phyloP scores from a whole-genome alignment of 2,797 vertebrate species.

The Hemibagrus guttatus region DNA sequence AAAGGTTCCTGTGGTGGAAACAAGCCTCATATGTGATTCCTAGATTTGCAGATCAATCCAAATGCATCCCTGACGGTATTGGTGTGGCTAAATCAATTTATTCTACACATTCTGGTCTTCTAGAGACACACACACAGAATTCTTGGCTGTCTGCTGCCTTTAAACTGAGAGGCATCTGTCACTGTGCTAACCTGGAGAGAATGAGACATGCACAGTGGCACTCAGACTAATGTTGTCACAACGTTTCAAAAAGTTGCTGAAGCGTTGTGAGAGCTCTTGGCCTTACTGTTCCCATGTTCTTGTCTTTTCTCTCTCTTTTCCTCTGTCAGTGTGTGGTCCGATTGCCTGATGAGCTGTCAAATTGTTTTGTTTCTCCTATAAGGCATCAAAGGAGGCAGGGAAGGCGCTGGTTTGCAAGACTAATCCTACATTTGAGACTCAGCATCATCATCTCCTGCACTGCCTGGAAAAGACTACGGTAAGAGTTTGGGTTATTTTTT shows the following conservation, averaged over 20 bases:
- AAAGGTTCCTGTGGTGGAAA: constrained; percentile 2
- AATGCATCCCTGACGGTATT: neutral
- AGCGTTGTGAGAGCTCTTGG: constrained; percentile 49
- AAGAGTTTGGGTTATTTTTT: constrained; percentile 65
- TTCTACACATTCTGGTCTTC: neutral
- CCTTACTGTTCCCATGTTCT: constrained; percentile 42
- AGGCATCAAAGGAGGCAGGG: constrained; percentile 88
- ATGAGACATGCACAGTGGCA: constrained; percentile 52
- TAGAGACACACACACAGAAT: neutral
- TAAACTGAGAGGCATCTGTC: constrained; percentile 58
- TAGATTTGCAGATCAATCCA: neutral
- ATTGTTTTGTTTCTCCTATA: constrained; percentile 67
- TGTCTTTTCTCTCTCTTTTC: constrained; percentile 41
- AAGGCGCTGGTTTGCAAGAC: constrained; percentile 85
- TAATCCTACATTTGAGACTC: constrained; percentile 85
- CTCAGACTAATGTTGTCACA: constrained; percentile 54
- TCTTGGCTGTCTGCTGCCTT: constrained; percentile 47
- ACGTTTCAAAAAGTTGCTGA: constrained; percentile 29
- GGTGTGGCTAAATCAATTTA: neutral
- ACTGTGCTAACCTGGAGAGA: constrained; percentile 28
- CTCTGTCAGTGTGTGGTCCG: constrained; percentile 35
- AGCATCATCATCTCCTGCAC: constrained; percentile 92
- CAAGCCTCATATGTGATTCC: neutral
- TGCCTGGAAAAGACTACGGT: constrained; percentile 97
- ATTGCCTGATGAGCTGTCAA: constrained; percentile 39